Base-by-base conservation (phyloP, 2,888 invertebrate species). In the Hypselothyrea guttata region DNA sequence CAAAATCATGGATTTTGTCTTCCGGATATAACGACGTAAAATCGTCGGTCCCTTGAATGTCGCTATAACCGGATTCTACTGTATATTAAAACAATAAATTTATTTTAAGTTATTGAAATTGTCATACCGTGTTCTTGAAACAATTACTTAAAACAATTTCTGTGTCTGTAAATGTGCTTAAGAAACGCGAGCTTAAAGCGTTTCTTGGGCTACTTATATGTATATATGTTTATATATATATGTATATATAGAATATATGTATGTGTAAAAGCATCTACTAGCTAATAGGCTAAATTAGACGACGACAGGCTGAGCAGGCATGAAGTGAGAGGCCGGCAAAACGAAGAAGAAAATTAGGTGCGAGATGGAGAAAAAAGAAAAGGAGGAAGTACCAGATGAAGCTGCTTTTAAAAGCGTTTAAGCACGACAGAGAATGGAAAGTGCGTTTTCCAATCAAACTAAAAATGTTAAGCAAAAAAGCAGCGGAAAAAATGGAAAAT, bases 361-460 rank as follows among this genome's bases (percentile, higher is more conserved):
- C 15, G 2, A 38, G 38, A 27, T 5, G 7, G 15, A 47, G 41
- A n/a, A 9, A 7, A n/a, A 33, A 31, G 4, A 12, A 0, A 4
- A 15, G 12, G 31, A 12, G 7, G n/a, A 22, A 13, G 22, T 1
- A 9, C 9, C 13, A 31, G 11, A 16, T 27, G 41, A 30, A 40
- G 37, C 15, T 35, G 49, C 71, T 65, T 73, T 75, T 76, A 77
- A 76, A 75, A 73, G 71, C 77, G 71, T 73, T 78, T 78, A 78
- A 75, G 61, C 77, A 71, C 73, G 67, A 66, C 77, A 69, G 41
- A 57, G 65, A 77, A 79, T 16, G 75, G 77, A 77, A 81, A 77
- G 75, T 77, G 81, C 77, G 81, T 79, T 76, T 75, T 71, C 73
- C 77, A 78, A 79, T 78, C 77, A 81, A 78, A 77, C 81, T 75